A percentile compares a stretch with the other conserved stretches of the same genome.
Conservation (phyloP, 2,113 vertebrate species). For the Phyllostomus hastatus region DNA sequence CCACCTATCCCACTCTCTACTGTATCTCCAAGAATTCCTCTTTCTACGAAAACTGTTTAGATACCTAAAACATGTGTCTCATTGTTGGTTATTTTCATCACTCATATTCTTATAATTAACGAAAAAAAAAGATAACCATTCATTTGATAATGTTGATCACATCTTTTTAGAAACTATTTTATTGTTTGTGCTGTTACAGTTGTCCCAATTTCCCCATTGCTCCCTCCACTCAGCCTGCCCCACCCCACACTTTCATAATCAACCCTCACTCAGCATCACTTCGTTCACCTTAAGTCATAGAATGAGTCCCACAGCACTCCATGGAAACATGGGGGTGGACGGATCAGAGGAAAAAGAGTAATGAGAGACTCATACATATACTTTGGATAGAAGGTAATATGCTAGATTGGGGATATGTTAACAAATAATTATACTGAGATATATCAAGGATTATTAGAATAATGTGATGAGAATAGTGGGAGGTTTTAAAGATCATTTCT, state of each 20-base stretch:
- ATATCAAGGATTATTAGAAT: neutral
- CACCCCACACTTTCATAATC: too few relatives aligned
- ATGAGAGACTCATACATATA: neutral
- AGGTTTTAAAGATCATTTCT: neutral
- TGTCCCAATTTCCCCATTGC: too few relatives aligned
- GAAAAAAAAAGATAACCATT: neutral
- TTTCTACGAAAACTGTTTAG: neutral
- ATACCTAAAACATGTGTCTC: neutral
- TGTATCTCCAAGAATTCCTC: neutral
- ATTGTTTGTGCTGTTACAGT: too few relatives aligned
- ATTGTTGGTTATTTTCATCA: neutral
- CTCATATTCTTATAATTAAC: neutral
- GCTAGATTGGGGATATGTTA: neutral
- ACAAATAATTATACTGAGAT: neutral
- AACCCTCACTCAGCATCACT: neutral
- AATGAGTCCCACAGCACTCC: neutral
- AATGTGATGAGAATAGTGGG: neutral
- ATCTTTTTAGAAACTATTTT: neutral
- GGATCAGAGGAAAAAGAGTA: neutral
- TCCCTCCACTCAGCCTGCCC: too few relatives aligned
- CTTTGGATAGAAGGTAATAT: neutral
- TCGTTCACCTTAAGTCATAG: neutral
- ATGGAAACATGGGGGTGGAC: neutral
- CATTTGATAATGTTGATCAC: neutral
- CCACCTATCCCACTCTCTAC: accelerated